Evolutionary conservation across 2,888 invertebrate species (phyloP).

Genomic region (Lathronympha strigana): DNA sequence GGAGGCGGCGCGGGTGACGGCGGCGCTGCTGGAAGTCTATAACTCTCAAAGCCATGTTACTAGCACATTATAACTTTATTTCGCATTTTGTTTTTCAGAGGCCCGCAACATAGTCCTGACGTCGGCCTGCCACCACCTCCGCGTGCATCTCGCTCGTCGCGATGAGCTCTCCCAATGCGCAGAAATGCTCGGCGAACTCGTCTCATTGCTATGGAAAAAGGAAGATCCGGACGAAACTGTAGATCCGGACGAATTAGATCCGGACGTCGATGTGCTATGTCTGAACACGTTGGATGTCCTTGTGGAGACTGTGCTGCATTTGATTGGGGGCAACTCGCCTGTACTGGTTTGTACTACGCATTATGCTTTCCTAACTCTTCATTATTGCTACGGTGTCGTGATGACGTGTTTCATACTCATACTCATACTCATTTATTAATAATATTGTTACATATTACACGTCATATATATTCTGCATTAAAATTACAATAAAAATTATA

Average conservation of each 20-base stretch:
- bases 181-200: constrained; percentile 93
- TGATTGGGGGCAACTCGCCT: constrained; percentile 90
- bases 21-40: constrained; percentile 93
- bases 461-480: no score
- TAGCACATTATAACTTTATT: no score
- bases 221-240: constrained; percentile 77
- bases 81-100: constrained; percentile 87
- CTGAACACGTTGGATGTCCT: constrained; percentile 92
- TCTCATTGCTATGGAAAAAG: constrained; percentile 84
- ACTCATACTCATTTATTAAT: no score
- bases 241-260: constrained; percentile 74
- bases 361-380: no score
- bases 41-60: no score
- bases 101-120: constrained; percentile 92
- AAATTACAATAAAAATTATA: no score
- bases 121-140: constrained; percentile 93
- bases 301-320: constrained; percentile 92
- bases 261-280: constrained; percentile 93
- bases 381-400: no score
- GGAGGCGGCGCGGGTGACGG: constrained; percentile 90
- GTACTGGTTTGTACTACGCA: constrained; percentile 82
- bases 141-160: constrained; percentile 91
- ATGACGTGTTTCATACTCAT: no score
- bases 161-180: constrained; percentile 94
- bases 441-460: no score